These are phyloP conservation scores for Cherax destructor DNA, from an alignment of 1,140 invertebrate species.

Conservation along the genomic window DNA sequence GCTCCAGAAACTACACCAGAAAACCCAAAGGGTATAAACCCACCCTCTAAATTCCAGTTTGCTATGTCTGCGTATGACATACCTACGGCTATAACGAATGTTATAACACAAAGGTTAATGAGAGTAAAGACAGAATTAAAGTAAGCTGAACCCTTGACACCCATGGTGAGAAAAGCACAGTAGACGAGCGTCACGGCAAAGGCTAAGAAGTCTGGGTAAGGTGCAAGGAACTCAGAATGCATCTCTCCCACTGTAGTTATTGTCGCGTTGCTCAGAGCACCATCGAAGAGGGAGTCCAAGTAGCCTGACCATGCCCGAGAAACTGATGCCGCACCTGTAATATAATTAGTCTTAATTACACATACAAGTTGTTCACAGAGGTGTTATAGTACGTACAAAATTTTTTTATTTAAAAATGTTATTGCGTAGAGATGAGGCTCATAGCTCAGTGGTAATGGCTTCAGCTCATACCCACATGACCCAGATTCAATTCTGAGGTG, in stretches of 20 bases:
- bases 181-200: constrained; percentile 85
- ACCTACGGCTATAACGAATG: constrained; percentile 83
- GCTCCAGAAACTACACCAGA: constrained; percentile 82
- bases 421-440: not conserved
- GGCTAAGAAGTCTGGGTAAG: constrained; percentile 89
- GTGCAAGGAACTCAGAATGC: constrained; percentile 82
- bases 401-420: not conserved
- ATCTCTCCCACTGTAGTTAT: constrained; percentile 83
- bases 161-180: constrained; percentile 82
- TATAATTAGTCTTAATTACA: not conserved
- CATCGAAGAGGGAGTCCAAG: constrained; percentile 88
- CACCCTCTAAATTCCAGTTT: constrained; percentile 85
- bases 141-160: constrained; percentile 90
- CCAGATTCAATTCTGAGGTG: no score
- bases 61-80: constrained; percentile 86
- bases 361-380: no score
- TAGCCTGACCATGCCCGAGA: constrained; percentile 95
- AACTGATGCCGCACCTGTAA: constrained; percentile 88
- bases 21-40: constrained; percentile 89
- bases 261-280: constrained; percentile 88
- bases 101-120: constrained; percentile 86
- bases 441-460: no score
- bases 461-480: no score
- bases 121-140: constrained; percentile 89
- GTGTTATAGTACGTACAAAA: no score